Evolutionary conservation across 37 sponge, comb jelly and placozoan species (phyloP), one percentile per base, ranked within the genome.

Genomic region (Diacarnus erythraeanus): DNA sequence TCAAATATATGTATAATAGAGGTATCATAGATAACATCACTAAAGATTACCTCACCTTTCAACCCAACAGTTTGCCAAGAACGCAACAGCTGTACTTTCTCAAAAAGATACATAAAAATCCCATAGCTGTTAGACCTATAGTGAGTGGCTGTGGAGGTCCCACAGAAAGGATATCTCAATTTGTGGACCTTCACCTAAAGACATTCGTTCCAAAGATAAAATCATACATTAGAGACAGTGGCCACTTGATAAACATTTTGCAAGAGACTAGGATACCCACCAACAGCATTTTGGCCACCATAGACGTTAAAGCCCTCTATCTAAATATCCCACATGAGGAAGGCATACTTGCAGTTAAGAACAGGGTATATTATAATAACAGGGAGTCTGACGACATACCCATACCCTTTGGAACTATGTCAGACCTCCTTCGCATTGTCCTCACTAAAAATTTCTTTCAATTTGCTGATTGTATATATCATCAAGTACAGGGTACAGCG

Each of bases 401-500:
- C 56, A 20, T 54, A 10, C 56, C 56, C 10, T 17, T 17, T 54
- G 10, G 17, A 10, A 17, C 17, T 20, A 17, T 17, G 17, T 10
- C 56, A 54, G 56, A 54, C 17, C 10, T 76, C 22, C 25, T 81
- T 34, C 20, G 27, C 5, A 33, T 54, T n/a, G 36, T 81, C n/a
- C 74, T 81, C 34, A 29, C 17, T 36, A 42, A 44, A 57, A 81
- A 81, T 4, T 2, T 54, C 4, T 77, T 81, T 39, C 30, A 26
- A 17, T 81, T 81, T 44, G 60, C 29, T 26, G 61, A 56, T 30
- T 31, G 76, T 18, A 38, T 15, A 15, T 81, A 57, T 61, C 74
- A 34, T 57, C 82, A 81, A 77, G 22, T 59, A 25, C 72, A 71
- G 23, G 82, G 82, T 2, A 71, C 58, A 23, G 74, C 82, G 12